These are phyloP conservation scores for Campoplex nolae DNA, from an alignment of 2,888 invertebrate species.

Conservation along the genomic window DNA sequence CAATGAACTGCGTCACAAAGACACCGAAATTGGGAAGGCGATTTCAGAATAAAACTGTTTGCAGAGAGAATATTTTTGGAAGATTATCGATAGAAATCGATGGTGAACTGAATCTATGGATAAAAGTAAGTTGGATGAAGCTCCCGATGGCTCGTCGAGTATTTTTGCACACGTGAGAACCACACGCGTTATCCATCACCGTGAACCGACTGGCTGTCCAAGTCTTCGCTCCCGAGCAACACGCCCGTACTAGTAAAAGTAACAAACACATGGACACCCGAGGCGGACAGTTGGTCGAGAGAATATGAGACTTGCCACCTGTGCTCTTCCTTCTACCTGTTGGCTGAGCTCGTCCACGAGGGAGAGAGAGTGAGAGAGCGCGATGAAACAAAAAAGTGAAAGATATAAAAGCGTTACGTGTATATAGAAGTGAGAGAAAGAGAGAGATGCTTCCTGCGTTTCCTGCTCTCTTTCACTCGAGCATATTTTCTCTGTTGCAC, in stretches of 20 bases:
- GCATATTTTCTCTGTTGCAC: slow-evolving; percentile 37
- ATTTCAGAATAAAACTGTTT: not conserved
- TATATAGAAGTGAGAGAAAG: slow-evolving; percentile 42
- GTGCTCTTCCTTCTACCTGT: slow-evolving; percentile 78
- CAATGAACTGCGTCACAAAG: not conserved
- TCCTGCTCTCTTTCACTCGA: slow-evolving; percentile 41
- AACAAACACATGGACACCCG: slow-evolving; percentile 40
- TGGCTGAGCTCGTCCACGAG: slow-evolving; percentile 60
- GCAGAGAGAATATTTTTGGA: not conserved
- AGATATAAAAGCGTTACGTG: slow-evolving; percentile 58
- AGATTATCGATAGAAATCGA: slow-evolving; percentile 6
- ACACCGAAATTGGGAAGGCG: not conserved
- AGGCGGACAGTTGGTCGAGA: slow-evolving; percentile 63
- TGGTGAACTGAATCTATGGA: not conserved
- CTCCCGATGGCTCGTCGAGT: slow-evolving; percentile 8
- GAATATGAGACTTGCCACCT: slow-evolving; percentile 79
- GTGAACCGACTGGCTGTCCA: slow-evolving; percentile 76
- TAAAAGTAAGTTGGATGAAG: not conserved
- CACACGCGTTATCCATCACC: slow-evolving; percentile 76
- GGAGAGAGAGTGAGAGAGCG: slow-evolving; percentile 39
- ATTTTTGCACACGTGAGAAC: slow-evolving; percentile 42
- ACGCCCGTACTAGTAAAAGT: slow-evolving; percentile 47
- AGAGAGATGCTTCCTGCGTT: slow-evolving; percentile 66
- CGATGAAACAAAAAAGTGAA: slow-evolving; percentile 49
- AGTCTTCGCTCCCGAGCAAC: slow-evolving; percentile 72